Evolutionary conservation across 1,140 invertebrate genomes (phyloP).

Genomic region (Paraescarpia echinospica): DNA sequence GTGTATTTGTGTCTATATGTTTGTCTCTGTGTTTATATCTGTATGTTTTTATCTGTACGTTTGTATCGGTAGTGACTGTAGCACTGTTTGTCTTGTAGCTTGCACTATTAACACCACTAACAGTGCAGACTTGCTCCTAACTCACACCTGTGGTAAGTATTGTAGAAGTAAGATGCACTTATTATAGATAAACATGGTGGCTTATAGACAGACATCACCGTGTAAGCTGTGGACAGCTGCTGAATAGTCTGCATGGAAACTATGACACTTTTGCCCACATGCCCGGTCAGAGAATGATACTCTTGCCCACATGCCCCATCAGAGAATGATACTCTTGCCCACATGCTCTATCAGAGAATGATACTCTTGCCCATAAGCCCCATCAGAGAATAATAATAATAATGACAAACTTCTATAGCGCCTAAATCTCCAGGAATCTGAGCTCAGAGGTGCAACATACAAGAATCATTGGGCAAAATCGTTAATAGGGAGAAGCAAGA

Average conservation of each 20-base stretch:
- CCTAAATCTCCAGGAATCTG: too few species aligned
- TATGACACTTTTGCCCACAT: neutral
- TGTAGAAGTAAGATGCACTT: neutral
- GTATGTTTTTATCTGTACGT: too few species aligned
- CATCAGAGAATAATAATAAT: too few species aligned
- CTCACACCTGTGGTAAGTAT: neutral
- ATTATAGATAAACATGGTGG: neutral
- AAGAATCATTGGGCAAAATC: too few species aligned
- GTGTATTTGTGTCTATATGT: neutral
- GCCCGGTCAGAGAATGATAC: neutral
- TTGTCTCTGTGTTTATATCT: too few species aligned
- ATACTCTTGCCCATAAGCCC: too few species aligned
- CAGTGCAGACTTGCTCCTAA: neutral
- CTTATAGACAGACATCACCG: neutral
- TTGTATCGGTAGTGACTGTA: neutral
- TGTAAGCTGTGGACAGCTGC: too few species aligned
- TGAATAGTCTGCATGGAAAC: too few species aligned
- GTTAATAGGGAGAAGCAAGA: too few species aligned
- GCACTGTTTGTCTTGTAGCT: neutral
- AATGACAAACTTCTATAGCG: too few species aligned
- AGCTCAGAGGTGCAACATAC: too few species aligned
- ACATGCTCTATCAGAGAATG: too few species aligned
- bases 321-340: neutral
- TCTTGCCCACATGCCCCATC: neutral
- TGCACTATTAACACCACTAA: neutral